Base-by-base conservation (phyloP, 2,113 vertebrate genomes). In the Zapus hudsonius region DNA sequence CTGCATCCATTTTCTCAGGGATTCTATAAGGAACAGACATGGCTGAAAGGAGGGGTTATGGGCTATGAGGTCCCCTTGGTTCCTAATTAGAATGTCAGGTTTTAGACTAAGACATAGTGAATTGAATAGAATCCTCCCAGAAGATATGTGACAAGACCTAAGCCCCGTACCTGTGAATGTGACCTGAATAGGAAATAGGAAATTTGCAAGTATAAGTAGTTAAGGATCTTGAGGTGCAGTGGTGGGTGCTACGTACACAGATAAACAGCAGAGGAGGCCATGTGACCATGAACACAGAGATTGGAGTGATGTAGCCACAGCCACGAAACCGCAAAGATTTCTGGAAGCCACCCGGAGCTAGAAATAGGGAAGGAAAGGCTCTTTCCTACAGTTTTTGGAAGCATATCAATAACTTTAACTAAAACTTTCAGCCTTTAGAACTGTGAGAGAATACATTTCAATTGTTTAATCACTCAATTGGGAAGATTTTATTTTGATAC, bases 281-380 rank as follows among this genome's bases (percentile, higher is more conserved):
- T 0, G 23, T 15, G n/a, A 57, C 3, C 7, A 17, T 8, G 16
- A 10, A 29, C 25, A 13, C 31, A 38, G 40, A 63, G 33, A 38
- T n/a, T 2, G 6, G 4, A 44, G 31, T 1, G 22, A 36, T 3
- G 31, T 0, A 9, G 6, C 74, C 31, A 13, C 33, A 73, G 0
- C 22, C 23, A 6, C 13, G 73, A 36, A 9, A 19, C 7, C 10
- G 22, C 12, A 57, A 55, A 52, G n/a, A 12, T 36, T 27, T 38
- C n/a, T n/a, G 61, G 42, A 42, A 57, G 40, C 31, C 63, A 5
- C 3, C 10, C 3, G 84, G 17, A 33, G 47, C 38, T 19, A 23
- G 13, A 7, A 25, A 20, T 3, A 81, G 29, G 67, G 42, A 23
- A 55, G 47, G 25, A 31, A 15, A 1, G 5, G 7, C 11, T 13